phyloP scores from a whole-genome alignment of 2,888 invertebrate species.

The Ormyrus pomaceus region DNA sequence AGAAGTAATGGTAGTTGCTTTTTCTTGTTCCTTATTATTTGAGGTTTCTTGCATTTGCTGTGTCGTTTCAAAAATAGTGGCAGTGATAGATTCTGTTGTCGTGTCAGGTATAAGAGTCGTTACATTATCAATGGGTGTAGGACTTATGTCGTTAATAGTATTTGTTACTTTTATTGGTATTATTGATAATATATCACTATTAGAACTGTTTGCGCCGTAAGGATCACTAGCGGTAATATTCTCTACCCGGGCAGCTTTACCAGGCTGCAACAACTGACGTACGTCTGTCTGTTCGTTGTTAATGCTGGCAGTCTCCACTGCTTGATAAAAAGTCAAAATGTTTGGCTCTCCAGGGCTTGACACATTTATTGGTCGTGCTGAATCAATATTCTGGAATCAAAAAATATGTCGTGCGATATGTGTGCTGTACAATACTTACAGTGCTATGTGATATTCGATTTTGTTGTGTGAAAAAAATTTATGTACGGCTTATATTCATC shows the following conservation, averaged over 20 bases:
- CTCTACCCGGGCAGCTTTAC: conserved; percentile 71
- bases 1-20: background rate
- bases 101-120: conserved; percentile 59
- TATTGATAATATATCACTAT: conserved; percentile 71
- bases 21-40: background rate
- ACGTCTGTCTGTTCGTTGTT: conserved; percentile 68
- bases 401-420: conserved; percentile 61
- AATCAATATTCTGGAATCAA: conserved; percentile 69
- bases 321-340: conserved; percentile 71
- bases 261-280: conserved; percentile 62
- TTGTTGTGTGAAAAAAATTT: conserved; percentile 2
- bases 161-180: conserved; percentile 61
- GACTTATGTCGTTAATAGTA: conserved; percentile 56
- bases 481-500: background rate
- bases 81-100: conserved; percentile 60
- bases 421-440: conserved; percentile 65
- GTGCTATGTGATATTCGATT: conserved; percentile 24
- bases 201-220: conserved; percentile 70
- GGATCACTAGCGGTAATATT: conserved; percentile 64
- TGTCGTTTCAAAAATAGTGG: conserved; percentile 24
- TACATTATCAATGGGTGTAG: conserved; percentile 62
- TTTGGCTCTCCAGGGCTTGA: conserved; percentile 71
- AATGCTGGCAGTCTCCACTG: conserved; percentile 71
- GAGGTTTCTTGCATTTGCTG: conserved; percentile 7
- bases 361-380: conserved; percentile 66